These are phyloP conservation scores for Cremastobaeus sp. DNA, from an alignment of 2,888 invertebrate genomes.

Conservation along the genomic window DNA sequence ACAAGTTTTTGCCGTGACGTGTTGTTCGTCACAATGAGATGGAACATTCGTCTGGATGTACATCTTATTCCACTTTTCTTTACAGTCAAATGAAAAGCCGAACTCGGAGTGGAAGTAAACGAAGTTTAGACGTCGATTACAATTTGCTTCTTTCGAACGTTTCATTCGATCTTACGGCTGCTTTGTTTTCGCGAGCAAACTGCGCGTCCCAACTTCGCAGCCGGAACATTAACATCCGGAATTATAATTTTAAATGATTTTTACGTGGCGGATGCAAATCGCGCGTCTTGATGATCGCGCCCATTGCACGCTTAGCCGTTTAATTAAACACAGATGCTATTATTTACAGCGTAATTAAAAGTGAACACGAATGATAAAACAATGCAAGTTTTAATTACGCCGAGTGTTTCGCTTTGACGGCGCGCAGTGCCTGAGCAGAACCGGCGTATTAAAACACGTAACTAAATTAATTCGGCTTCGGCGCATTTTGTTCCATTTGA, in stretches of 20 bases:
- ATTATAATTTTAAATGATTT: conserved; percentile 40
- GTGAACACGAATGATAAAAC: not conserved
- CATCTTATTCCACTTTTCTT: conserved; percentile 49
- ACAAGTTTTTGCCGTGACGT: conserved; percentile 36
- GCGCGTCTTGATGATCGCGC: too few species aligned
- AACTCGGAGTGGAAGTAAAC: conserved; percentile 33
- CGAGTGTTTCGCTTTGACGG: too few species aligned
- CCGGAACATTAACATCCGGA: conserved; percentile 14
- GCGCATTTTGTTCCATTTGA: too few species aligned
- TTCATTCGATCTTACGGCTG: conserved; percentile 35
- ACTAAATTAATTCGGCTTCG: too few species aligned
- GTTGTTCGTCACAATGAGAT: conserved; percentile 44
- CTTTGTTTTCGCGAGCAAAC: conserved; percentile 47
- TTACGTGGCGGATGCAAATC: conserved; percentile 26
- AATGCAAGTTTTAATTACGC: too few species aligned
- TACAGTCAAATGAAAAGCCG: conserved; percentile 17
- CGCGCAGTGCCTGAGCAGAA: too few species aligned
- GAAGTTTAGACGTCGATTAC: conserved; percentile 54
- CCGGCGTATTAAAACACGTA: too few species aligned
- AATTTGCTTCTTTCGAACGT: conserved; percentile 40
- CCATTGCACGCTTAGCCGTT: too few species aligned
- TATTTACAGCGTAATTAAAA: not conserved
- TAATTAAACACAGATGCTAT: too few species aligned
- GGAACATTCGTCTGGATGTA: conserved; percentile 45
- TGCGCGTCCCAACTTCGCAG: conserved; percentile 31